Evolutionary conservation across 2,888 invertebrate species (phyloP), one percentile per base, ranked within the genome.

Genomic region (Salpingus planirostris): DNA sequence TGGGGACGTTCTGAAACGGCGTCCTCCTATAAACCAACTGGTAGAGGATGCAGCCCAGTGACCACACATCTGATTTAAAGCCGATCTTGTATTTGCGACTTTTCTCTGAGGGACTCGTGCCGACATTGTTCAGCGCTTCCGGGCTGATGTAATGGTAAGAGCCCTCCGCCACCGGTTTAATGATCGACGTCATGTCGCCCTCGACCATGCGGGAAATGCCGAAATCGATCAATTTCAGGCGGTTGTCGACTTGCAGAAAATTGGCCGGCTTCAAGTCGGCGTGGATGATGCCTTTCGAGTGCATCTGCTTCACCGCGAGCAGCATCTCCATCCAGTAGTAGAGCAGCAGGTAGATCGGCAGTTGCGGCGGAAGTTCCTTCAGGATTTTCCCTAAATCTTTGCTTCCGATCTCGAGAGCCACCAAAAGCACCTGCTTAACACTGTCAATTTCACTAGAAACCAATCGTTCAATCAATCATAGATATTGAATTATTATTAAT

Each of bases 191-290:
- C 61, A 82, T 84, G 62, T 96, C 92, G 33, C 75, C 73, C 48
- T 86, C 82, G 45, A 96, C 76, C 29, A 82, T 79, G 26, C 89
- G 86, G 27, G 96, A 88, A 54, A 97, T 93, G 31, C 96, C 97
- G 69, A 97, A 97, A 69, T 97, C 97, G 46, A 97, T 98, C 35
- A 97, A 68, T 68, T 97, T 97, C 32, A 97, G 65, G 7, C 81
- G 74, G 2, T 86, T 88, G 41, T 79, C 76, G 3, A 89, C 86
- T 56, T 91, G 70, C 23, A 97, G 70, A 65, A 97, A 98, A 66
- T 97, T 97, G 0, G 91, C 91, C 0, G 97, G 97, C 63, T 97
- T 97, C 47, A 97, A 66, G 65, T 98, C 97, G 0, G 92, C 87
- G 66, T 97, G 97, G 49, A 97, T 89, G 2, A 97, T 88, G 30